These are phyloP conservation scores for Rhagoletis pomonella DNA, from an alignment of 1,140 invertebrate genomes.

Conservation along the genomic window DNA sequence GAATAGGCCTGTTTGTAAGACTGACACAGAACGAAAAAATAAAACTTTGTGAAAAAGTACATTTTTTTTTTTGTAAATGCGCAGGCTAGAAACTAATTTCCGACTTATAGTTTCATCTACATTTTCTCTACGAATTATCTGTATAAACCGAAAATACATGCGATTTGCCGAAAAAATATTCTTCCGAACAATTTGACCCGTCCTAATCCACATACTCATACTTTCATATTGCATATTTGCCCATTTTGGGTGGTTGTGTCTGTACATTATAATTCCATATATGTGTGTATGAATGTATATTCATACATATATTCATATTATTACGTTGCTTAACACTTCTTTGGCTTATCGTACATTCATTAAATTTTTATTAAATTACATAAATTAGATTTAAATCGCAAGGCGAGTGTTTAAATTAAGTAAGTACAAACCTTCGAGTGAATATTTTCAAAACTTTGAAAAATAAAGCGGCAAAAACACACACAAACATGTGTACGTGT, in stretches of 20 bases:
- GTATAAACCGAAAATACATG: no score
- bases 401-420: not conserved
- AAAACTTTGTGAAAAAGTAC: no score
- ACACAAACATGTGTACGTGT: not conserved
- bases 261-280: not conserved
- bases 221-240: not conserved
- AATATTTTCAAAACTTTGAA: not conserved
- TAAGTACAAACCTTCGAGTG: conserved; percentile 44
- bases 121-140: no score
- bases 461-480: not conserved
- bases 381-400: conserved; percentile 21
- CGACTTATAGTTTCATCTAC: no score
- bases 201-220: not conserved
- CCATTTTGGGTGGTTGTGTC: not conserved
- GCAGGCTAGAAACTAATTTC: no score
- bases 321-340: conserved; percentile 54
- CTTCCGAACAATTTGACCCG: no score
- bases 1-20: no score
- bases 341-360: conserved; percentile 58
- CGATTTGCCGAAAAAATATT: no score
- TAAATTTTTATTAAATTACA: not conserved
- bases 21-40: no score
- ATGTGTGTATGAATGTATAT: not conserved
- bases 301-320: not conserved
- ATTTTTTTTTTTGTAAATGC: no score